Evolutionary conservation across 2,888 invertebrate genomes (phyloP), one percentile per base, ranked within the genome.

Genomic region (Cryptocheilus praepositus): DNA sequence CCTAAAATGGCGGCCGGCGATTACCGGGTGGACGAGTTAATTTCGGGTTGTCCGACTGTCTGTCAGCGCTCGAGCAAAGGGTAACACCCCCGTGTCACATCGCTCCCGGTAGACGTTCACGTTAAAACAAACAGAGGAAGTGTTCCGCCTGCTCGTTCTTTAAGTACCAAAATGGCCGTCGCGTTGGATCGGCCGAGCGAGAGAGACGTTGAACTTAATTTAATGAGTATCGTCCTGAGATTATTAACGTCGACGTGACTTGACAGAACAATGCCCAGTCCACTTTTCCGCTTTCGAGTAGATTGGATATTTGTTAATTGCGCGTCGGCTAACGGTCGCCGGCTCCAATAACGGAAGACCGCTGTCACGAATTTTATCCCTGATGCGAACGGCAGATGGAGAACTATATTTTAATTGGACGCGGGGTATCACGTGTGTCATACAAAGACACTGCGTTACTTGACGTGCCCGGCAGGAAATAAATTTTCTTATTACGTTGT

Each of bases 11-110:
- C 71, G 70, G 61, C 62, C 58, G 68, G 58, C 63, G 61, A 73
- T 80, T 73, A 65, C 65, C 64, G 64, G 51, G 61, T 68, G 74
- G 74, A 74, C 74, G 71, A 76, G 77, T 82, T 86, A 85, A 86
- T 86, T 83, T 67, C 73, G 81, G 80, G 76, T 75, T 86, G 86
- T 84, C 86, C 70, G 73, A 69, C 77, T 64, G 75, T 78, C 82
- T 66, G 71, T 76, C 81, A 71, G 62, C 8, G 64, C 62, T 59
- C 64, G 46, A 59, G 53, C 62, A 77, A 74, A 75, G 74, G 76
- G 76, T 72, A 78, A 81, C 78, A 77, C 76, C 73, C 71, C 60
- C 61, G 49, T 18, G 49, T 19, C 18, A 13, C 46, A 21, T 45
- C 49, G 15, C 52, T 52, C 57, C 16, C 53, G 44, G 22, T 28